Evolutionary conservation across 2,797 vertebrate genomes (phyloP).

Genomic region (Potorous gilbertii): DNA sequence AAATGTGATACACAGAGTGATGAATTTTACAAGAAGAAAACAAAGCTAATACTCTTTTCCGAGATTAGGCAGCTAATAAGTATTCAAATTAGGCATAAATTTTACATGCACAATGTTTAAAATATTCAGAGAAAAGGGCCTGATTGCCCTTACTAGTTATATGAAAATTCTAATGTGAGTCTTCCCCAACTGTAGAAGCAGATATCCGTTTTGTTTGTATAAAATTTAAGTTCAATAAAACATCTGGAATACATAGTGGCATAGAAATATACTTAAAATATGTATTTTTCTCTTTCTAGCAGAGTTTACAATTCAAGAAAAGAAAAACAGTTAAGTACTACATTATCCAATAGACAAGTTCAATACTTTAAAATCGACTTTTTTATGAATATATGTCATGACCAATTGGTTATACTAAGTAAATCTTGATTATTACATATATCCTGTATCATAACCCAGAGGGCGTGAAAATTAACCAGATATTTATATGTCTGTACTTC

Average conservation of each 20-base stretch:
- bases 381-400: conserved; percentile 75
- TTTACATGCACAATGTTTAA: conserved; percentile 99
- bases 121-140: conserved; percentile 99
- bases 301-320: conserved; percentile 68
- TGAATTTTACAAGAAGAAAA: conserved; percentile 94
- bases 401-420: conserved; percentile 74
- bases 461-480: conserved; percentile 73
- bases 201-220: conserved; percentile 79
- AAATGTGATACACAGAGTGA: conserved; percentile 89
- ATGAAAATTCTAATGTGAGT: conserved; percentile 94
- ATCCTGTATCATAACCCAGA: conserved; percentile 71
- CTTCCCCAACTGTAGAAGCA: conserved; percentile 85
- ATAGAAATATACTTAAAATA: conserved; percentile 79
- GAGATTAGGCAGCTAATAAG: conserved; percentile 98
- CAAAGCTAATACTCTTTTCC: conserved; percentile 92
- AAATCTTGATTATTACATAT: conserved; percentile 51
- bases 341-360: conserved; percentile 78
- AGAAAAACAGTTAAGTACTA: conserved; percentile 71
- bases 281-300: conserved; percentile 75
- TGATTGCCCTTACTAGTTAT: conserved; percentile 97
- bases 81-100: conserved; percentile 99
- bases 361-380: conserved; percentile 75
- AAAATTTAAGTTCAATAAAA: conserved; percentile 82
- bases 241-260: conserved; percentile 60
- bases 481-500: conserved; percentile 70